Conservation (phyloP, 2,888 invertebrate genomes). For the Automeris io region DNA sequence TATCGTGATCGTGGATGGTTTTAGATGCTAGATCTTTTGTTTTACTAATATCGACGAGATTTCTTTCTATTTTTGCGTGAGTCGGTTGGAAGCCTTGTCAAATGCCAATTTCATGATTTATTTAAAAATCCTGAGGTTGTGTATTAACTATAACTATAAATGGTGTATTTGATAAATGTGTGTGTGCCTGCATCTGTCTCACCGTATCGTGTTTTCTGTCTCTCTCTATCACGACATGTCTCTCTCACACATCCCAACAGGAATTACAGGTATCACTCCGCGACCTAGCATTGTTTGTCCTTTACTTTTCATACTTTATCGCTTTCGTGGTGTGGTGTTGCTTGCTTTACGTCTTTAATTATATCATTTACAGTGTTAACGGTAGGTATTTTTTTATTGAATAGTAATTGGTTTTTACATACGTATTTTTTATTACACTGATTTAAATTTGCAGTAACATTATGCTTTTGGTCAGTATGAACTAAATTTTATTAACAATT, state of each 20-base stretch:
- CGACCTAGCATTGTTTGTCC: conserved; percentile 28
- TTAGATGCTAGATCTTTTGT: too few species aligned
- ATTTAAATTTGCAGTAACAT: conserved; percentile 4
- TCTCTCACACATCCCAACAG: conserved; percentile 71
- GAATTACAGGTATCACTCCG: conserved; percentile 74
- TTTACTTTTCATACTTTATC: conserved; percentile 38
- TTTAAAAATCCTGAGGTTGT: conserved; percentile 2
- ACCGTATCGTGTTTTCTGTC: conserved; percentile 74
- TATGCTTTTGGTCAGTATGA: neutral
- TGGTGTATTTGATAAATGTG: conserved; percentile 26
- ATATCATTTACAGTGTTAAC: neutral
- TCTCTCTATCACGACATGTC: conserved; percentile 72
- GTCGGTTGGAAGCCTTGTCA: conserved; percentile 1
- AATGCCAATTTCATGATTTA: neutral
- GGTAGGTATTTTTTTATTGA: neutral
- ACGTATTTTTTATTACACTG: neutral
- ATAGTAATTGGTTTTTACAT: neutral
- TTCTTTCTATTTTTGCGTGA: neutral
- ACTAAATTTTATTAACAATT: neutral
- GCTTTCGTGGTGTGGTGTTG: conserved; percentile 68
- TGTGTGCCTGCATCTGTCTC: conserved; percentile 72
- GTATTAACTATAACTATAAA: neutral
- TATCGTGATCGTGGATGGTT: too few species aligned
- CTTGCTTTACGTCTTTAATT: conserved; percentile 15
- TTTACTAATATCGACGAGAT: neutral